A percentile compares a stretch with the other conserved stretches of the same genome.
phyloP scores from a whole-genome alignment of 2,888 invertebrate genomes.

The Platycheirus albimanus region DNA sequence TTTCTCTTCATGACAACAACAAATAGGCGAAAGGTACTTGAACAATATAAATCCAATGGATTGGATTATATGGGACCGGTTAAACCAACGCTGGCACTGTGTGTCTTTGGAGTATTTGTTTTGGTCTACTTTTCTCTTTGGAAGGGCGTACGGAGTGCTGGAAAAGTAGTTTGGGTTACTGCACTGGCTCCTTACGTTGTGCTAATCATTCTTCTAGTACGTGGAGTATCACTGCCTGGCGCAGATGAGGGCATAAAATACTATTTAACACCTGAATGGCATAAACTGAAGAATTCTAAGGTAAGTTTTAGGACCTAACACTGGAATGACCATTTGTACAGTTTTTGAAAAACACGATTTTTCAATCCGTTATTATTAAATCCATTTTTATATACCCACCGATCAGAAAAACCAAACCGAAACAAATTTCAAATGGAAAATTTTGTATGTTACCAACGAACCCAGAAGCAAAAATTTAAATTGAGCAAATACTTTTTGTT shows the following conservation, averaged over 20 bases:
- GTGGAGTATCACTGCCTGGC: slow-evolving; percentile 93
- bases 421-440: too few relatives aligned
- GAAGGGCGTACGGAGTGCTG: slow-evolving; percentile 96
- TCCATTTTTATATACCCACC: too few relatives aligned
- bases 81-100: slow-evolving; percentile 93
- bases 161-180: slow-evolving; percentile 98
- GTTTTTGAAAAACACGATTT: too few relatives aligned
- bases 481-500: too few relatives aligned
- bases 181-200: slow-evolving; percentile 96
- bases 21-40: slow-evolving; percentile 91
- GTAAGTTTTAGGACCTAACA: too few relatives aligned
- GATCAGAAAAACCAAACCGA: too few relatives aligned
- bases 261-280: slow-evolving; percentile 95
- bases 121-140: slow-evolving; percentile 97
- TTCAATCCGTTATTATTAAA: too few relatives aligned
- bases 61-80: slow-evolving; percentile 94
- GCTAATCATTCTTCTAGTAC: slow-evolving; percentile 91
- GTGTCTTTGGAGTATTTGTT: slow-evolving; percentile 94
- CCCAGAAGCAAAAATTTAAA: too few relatives aligned
- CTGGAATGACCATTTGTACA: too few relatives aligned
- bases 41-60: slow-evolving; percentile 91
- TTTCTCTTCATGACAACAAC: slow-evolving; percentile 17
- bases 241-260: slow-evolving; percentile 93
- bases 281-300: slow-evolving; percentile 90
- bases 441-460: too few relatives aligned